Percentiles rank a stretch among this genome's conserved stretches.
Conservation (phyloP, 2,113 vertebrate genomes). For the Trichechus manatus region DNA sequence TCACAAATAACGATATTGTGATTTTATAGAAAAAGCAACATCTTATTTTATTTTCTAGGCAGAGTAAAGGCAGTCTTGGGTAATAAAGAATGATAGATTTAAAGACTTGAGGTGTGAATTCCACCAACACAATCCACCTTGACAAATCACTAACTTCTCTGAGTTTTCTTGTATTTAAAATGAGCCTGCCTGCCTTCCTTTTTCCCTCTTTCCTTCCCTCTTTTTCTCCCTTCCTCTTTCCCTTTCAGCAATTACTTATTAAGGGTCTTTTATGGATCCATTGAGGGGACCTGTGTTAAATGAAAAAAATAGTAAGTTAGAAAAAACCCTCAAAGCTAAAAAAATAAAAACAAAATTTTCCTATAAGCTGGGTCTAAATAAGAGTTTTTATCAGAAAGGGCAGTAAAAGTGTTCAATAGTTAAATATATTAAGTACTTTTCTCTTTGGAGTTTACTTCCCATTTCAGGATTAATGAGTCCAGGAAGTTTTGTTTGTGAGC, state of each 20-base stretch:
- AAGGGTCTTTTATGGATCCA: background rate
- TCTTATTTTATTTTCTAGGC: slow-evolving; percentile 55
- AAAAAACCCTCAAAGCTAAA: slow-evolving; percentile 31
- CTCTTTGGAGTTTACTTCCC: slow-evolving; percentile 47
- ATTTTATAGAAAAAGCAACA: slow-evolving; percentile 38
- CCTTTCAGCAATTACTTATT: background rate
- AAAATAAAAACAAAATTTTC: background rate
- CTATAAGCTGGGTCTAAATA: slow-evolving; percentile 60
- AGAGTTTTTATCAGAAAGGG: slow-evolving; percentile 35
- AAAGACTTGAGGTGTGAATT: slow-evolving; percentile 45
- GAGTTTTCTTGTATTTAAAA: background rate
- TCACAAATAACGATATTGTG: slow-evolving; percentile 41
- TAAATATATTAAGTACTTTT: slow-evolving; percentile 67
- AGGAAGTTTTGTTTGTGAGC: slow-evolving; percentile 37
- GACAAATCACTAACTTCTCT: slow-evolving; percentile 13
- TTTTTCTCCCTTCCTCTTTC: background rate
- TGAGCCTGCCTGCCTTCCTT: background rate
- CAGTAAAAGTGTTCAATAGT: slow-evolving; percentile 54
- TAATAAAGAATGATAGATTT: slow-evolving; percentile 24
- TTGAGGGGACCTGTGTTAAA: background rate
- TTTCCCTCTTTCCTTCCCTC: too few relatives aligned
- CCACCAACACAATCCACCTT: background rate
- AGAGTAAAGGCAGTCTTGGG: background rate
- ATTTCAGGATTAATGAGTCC: slow-evolving; percentile 72
- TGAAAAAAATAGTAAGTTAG: background rate